Evolutionary conservation across 2,113 vertebrate genomes (phyloP), one percentile per base, ranked within the genome.

Genomic region (Pelecanoides urinatrix): DNA sequence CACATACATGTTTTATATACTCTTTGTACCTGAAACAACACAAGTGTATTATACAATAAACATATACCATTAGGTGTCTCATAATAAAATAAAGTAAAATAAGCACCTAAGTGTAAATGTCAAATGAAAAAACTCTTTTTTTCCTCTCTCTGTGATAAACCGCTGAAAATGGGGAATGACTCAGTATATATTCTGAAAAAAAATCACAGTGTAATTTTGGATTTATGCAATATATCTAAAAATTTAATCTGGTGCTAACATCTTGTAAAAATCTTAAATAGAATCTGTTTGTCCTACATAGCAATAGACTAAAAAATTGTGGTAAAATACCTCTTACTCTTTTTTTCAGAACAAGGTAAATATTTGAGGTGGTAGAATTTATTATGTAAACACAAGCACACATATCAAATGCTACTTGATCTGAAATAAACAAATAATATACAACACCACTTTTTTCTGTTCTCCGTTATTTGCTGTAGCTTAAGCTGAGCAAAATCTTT

Each of bases 251-350:
- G 9, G 4, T 55, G 10, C 5, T 45, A 63, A 68, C 73, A 9
- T 0, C 16, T 80, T 53, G 17, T 47, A 86, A 73, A 90, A 62
- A 0, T 4, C 11, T 65, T 66, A 21, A 56, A 56, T 12, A 88
- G 8, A 17, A 30, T 62, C 15, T 50, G 5, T 45, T 66, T 59
- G 0, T 62, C 14, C 29, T 58, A 9, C 0, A 0, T 34, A 68
- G 1, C 16, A 87, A 58, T 5, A 74, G n/a, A 32, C 9, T 45
- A 58, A 42, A 76, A 58, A 9, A 30, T 17, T 66, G 13, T 44
- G 30, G 16, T 20, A 76, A 80, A 70, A 71, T 21, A 25, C 5
- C 0, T 20, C 5, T 22, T 58, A n/a, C 4, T 27, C 15, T 55
- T 56, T 76, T 61, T 73, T 77, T 44, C 49, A 40, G n/a, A 73